phyloP scores from a whole-genome alignment of 2,888 invertebrate genomes.

The Agrotis ipsilon region DNA sequence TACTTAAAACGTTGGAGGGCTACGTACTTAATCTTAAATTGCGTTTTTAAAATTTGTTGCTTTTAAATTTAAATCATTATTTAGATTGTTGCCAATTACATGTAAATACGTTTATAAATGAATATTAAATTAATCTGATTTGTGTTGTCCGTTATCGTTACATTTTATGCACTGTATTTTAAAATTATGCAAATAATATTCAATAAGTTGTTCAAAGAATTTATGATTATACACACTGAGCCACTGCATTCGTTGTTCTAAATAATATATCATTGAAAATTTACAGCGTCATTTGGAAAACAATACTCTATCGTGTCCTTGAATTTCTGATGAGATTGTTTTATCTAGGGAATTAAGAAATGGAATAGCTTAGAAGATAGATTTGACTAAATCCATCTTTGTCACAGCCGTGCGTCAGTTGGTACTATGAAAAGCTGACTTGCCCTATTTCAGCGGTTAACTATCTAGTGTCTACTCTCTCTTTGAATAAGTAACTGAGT shows the following conservation, averaged over 20 bases:
- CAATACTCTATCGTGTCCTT: slow-evolving; percentile 29
- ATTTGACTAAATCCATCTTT: slow-evolving; percentile 12
- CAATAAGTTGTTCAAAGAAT: neutral
- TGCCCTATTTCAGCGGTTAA: slow-evolving; percentile 20
- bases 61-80: slow-evolving; percentile 80
- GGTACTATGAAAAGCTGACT: slow-evolving; percentile 13
- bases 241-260: neutral
- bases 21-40: slow-evolving; percentile 88
- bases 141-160: slow-evolving; percentile 15
- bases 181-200: neutral
- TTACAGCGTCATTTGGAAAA: slow-evolving; percentile 11
- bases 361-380: neutral
- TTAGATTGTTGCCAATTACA: slow-evolving; percentile 57
- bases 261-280: slow-evolving; percentile 5
- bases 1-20: slow-evolving; percentile 91
- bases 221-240: neutral
- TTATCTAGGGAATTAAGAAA: slow-evolving; percentile 13
- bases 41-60: slow-evolving; percentile 83
- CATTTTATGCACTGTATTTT: neutral
- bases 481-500: neutral
- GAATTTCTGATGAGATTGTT: slow-evolving; percentile 33
- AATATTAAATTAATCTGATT: slow-evolving; percentile 38
- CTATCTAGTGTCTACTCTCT: slow-evolving; percentile 20
- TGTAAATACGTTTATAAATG: slow-evolving; percentile 28
- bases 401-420: slow-evolving; percentile 7